phyloP scores from a whole-genome alignment of 2,113 vertebrate species.

The Rhinopomastus cyanomelas region DNA sequence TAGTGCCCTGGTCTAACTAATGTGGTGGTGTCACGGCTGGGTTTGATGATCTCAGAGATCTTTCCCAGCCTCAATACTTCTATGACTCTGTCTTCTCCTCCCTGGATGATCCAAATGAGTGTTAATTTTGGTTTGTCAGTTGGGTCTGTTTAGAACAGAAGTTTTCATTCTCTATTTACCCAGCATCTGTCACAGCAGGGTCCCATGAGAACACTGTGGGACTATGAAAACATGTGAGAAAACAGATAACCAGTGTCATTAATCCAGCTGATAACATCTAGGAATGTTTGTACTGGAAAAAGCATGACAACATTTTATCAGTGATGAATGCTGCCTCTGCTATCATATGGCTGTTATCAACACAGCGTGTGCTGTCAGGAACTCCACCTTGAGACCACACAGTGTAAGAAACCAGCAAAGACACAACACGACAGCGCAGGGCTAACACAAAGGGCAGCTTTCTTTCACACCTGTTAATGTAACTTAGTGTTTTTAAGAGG shows the following conservation, averaged over 20 bases:
- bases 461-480: neutral
- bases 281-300: neutral
- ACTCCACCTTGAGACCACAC: fast-evolving
- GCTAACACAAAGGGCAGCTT: neutral
- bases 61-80: no score
- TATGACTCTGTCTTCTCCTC: no score
- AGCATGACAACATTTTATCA: neutral
- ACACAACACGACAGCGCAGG: fast-evolving
- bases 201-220: neutral
- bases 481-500: neutral
- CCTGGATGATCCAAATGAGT: neutral
- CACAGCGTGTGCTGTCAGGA: neutral
- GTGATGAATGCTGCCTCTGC: neutral
- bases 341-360: neutral
- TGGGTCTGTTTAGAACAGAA: neutral
- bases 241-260: neutral
- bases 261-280: neutral
- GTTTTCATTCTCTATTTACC: neutral
- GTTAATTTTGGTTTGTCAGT: neutral
- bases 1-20: no score
- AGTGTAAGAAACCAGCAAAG: neutral
- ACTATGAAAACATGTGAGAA: neutral
- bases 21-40: no score
- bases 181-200: neutral
- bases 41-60: no score